Conservation (phyloP, 2,797 vertebrate genomes). For the Falco columbarius region DNA sequence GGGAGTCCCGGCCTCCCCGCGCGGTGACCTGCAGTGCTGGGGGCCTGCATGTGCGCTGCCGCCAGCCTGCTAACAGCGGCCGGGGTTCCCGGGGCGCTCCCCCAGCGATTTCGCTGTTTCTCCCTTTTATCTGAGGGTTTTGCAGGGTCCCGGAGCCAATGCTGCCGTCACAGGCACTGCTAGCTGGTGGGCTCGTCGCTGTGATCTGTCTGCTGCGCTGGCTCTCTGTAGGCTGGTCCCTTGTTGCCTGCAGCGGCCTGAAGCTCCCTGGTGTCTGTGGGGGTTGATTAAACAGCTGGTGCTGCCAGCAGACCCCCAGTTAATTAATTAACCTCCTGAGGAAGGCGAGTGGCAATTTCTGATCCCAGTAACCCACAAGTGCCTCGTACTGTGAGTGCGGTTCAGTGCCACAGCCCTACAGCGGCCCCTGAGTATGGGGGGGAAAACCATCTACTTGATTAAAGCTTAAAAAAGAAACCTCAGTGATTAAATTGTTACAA, state of each 20-base stretch:
- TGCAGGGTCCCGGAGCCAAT: neutral
- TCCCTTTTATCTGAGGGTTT: neutral
- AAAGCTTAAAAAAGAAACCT: neutral
- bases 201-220: too few species aligned
- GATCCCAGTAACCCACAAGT: too few species aligned
- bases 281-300: neutral
- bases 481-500: neutral
- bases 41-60: too few species aligned
- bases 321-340: neutral
- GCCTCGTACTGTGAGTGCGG: neutral
- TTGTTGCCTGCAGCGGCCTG: fast-evolving
- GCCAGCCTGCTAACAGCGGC: too few species aligned
- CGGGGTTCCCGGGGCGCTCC: neutral
- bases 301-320: neutral
- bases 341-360: neutral
- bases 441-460: neutral
- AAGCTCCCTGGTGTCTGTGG: too few species aligned
- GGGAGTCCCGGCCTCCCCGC: neutral
- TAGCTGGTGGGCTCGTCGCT: neutral
- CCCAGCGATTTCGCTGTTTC: neutral
- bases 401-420: neutral
- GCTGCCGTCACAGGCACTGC: neutral
- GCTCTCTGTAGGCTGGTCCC: neutral
- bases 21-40: too few species aligned
- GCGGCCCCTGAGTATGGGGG: neutral